Evolutionary conservation across 2,888 invertebrate genomes (phyloP).

Genomic region (Oscheius sp.): DNA sequence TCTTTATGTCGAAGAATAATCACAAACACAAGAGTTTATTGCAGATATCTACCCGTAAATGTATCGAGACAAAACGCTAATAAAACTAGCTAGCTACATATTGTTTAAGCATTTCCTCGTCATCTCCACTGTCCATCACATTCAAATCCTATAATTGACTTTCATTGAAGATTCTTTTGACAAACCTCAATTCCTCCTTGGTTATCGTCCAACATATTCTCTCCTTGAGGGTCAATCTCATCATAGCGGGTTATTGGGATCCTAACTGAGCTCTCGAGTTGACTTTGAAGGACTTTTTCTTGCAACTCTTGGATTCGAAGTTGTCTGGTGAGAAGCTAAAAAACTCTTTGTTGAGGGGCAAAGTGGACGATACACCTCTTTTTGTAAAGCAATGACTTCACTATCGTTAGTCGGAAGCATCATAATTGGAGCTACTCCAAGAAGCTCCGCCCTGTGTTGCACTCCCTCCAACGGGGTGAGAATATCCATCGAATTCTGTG

Average conservation of each 20-base stretch:
- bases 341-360: not conserved
- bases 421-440: constrained; percentile 45
- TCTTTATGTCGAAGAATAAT: not conserved
- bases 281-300: constrained; percentile 43
- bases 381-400: constrained; percentile 51
- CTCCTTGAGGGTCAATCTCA: constrained; percentile 40
- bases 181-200: constrained; percentile 23
- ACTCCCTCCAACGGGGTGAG: constrained; percentile 14
- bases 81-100: not conserved
- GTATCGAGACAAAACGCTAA: not conserved
- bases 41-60: too few relatives aligned
- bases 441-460: constrained; percentile 26
- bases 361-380: constrained; percentile 34
- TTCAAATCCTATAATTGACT: constrained; percentile 27
- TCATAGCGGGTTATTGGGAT: constrained; percentile 43
- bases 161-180: not conserved
- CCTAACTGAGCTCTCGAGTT: constrained; percentile 37
- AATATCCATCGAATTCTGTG: constrained; percentile 10
- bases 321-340: constrained; percentile 48
- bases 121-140: constrained; percentile 35
- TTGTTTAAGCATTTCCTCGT: constrained; percentile 14
- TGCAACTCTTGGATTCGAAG: constrained; percentile 50
- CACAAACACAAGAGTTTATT: not conserved
- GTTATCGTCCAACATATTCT: constrained; percentile 9
- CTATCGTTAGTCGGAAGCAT: constrained; percentile 48